Percentiles rank a stretch among this genome's conserved stretches.
These are phyloP conservation scores for Hanleya hanleyi DNA, from an alignment of 2,888 invertebrate genomes.

Conservation along the genomic window DNA sequence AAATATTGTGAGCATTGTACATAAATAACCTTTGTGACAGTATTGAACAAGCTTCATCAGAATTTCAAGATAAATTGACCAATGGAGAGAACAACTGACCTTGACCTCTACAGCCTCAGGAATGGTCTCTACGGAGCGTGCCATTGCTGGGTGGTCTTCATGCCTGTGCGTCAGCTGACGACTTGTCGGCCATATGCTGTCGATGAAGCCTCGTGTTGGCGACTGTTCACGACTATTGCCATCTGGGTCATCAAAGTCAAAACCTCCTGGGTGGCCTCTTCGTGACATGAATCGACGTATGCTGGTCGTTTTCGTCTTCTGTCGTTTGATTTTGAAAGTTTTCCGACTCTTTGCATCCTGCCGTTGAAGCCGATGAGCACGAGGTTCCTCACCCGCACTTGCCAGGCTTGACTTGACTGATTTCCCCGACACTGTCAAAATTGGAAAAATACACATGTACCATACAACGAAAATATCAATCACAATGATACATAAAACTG, in stretches of 20 bases:
- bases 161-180: constrained; percentile 20
- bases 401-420: neutral
- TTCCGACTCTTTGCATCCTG: constrained; percentile 95
- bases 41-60: too few species aligned
- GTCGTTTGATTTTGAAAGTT: constrained; percentile 82
- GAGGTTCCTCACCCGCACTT: constrained; percentile 50
- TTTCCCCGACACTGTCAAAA: neutral
- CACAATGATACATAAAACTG: too few species aligned
- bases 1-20: too few species aligned
- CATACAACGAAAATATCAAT: too few species aligned
- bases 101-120: constrained; percentile 56
- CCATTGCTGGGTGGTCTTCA: constrained; percentile 29
- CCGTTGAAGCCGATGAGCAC: constrained; percentile 82
- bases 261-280: constrained; percentile 31
- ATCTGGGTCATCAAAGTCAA: neutral
- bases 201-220: neutral
- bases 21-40: too few species aligned
- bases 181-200: neutral
- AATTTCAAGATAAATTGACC: too few species aligned
- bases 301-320: constrained; percentile 58
- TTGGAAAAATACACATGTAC: too few species aligned
- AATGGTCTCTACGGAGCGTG: constrained; percentile 58
- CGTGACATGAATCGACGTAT: constrained; percentile 48
- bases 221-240: neutral
- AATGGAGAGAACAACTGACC: too few species aligned